Percentiles rank a stretch among this genome's conserved stretches.
Conservation (phyloP, 2,113 vertebrate species). For the Zapornia atra region DNA sequence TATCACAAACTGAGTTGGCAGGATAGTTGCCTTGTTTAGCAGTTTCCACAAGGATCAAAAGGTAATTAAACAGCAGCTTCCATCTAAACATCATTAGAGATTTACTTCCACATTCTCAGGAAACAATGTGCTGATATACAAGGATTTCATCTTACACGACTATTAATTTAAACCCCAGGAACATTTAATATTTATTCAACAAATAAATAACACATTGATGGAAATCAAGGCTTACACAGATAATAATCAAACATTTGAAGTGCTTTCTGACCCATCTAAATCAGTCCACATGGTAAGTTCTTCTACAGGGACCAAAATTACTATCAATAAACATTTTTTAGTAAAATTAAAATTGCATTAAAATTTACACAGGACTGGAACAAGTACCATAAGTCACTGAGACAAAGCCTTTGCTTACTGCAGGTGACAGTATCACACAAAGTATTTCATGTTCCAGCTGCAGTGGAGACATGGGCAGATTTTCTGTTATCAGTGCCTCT, state of each 20-base stretch:
- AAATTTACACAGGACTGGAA: neutral
- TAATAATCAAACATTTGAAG: neutral
- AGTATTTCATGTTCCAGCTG: neutral
- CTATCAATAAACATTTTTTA: neutral
- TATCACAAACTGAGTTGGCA: neutral
- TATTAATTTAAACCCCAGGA: neutral
- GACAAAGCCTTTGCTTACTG: neutral
- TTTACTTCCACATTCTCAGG: rapidly evolving
- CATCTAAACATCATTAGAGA: neutral
- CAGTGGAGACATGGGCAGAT: neutral
- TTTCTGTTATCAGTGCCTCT: neutral
- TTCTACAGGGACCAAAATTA: neutral
- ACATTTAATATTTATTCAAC: neutral
- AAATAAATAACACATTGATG: neutral
- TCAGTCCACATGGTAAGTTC: neutral
- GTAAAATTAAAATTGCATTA: neutral
- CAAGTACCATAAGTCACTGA: neutral
- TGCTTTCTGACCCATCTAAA: neutral
- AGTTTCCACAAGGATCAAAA: neutral
- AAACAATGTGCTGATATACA: neutral
- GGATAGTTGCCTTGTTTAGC: neutral
- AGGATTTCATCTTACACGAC: neutral
- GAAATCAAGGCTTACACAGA: neutral
- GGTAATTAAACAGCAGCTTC: neutral
- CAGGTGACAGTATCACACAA: neutral